Evolutionary conservation across 2,113 vertebrate genomes (phyloP).

Genomic region (Urocitellus parryii): DNA sequence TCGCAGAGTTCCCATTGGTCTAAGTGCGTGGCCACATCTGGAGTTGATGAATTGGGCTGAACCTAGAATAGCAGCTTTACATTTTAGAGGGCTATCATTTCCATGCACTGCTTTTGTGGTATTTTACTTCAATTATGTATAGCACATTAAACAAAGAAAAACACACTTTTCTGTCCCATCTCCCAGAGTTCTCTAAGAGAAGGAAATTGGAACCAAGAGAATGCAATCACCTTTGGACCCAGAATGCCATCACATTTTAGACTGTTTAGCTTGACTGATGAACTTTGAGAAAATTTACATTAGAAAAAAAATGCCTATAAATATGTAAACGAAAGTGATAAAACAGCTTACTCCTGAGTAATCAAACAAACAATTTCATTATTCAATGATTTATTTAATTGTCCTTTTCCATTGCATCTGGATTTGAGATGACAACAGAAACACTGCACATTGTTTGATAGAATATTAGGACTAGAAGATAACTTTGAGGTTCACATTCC

Average conservation of each 20-base stretch:
- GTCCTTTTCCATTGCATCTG: not conserved
- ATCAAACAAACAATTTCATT: not conserved
- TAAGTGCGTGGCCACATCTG: rapidly evolving
- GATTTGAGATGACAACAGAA: not conserved
- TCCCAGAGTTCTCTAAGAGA: not conserved
- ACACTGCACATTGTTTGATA: not conserved
- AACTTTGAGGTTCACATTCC: not conserved
- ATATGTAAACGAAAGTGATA: not conserved
- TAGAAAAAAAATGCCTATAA: not conserved
- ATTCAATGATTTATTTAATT: not conserved
- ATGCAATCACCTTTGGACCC: not conserved
- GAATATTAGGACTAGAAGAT: not conserved
- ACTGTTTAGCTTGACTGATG: not conserved
- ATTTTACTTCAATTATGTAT: not conserved
- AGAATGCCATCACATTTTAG: not conserved
- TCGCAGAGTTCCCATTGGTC: not conserved
- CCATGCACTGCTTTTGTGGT: not conserved
- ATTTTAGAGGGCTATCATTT: not conserved
- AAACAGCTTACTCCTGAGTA: not conserved
- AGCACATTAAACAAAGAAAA: not conserved
- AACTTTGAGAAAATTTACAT: not conserved
- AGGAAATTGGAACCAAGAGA: not conserved
- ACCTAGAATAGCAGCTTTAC: too few relatives aligned
- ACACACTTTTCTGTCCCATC: not conserved
- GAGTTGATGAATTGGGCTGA: not conserved